Conservation (phyloP, 2,888 invertebrate genomes). For the Ametastegia equiseti region DNA sequence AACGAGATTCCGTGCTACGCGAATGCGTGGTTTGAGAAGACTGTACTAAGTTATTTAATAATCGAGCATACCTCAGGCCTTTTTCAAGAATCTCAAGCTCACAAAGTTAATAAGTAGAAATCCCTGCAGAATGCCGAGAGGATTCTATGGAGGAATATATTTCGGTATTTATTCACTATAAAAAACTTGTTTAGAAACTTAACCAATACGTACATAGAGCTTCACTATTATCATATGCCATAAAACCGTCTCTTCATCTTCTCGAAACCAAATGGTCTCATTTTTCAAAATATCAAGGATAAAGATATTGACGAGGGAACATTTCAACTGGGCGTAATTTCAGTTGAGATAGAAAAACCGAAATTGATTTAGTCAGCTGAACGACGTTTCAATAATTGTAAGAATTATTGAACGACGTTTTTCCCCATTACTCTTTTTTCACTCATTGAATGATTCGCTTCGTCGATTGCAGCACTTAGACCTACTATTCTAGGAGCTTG, state of each 20-base stretch:
- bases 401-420: no score
- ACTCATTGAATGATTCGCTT: background rate
- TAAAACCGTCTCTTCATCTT: no score
- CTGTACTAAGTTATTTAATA: conserved; percentile 43
- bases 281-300: no score
- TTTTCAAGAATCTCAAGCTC: conserved; percentile 39
- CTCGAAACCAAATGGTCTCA: no score
- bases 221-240: no score
- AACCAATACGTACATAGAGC: background rate
- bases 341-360: no score
- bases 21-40: conserved; percentile 5
- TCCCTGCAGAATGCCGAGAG: background rate
- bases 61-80: conserved; percentile 28
- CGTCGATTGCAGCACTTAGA: background rate
- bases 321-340: no score
- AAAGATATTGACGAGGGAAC: no score
- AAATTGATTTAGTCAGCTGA: no score
- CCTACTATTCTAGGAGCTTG: background rate
- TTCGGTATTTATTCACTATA: background rate
- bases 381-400: no score
- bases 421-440: no score
- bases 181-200: background rate
- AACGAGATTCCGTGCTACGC: background rate
- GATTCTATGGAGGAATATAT: background rate
- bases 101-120: conserved; percentile 37